Evolutionary conservation across 2,797 vertebrate species (phyloP), one percentile per base, ranked within the genome.

Genomic region (Sandelia bainsii): DNA sequence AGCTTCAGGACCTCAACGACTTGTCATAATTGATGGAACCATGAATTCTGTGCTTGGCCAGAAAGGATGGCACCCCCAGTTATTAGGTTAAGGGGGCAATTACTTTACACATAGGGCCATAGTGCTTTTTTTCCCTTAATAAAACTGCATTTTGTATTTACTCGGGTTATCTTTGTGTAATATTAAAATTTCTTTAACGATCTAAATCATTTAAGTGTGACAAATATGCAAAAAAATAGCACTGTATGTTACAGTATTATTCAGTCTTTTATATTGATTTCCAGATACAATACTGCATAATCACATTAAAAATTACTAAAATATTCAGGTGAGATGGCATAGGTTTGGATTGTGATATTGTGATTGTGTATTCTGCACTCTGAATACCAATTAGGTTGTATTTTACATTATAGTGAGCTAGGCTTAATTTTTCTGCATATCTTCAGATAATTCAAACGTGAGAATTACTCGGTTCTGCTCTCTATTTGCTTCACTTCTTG

Each of bases 371-470:
- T 75, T 69, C 8, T 69, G 68, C 62, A 58, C 59, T 87, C 71
- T 83, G 75, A 91, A 89, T 84, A 71, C 58, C 62, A 86, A 75
- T 79, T 64, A 56, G 62, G 57, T 67, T 66, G 62, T 68, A 76
- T 79, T 66, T 69, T 80, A 56, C 62, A 54, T 82, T 62, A 82
- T 46, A 67, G 70, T 9, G 58, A 75, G 37, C 72, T 2, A 3
- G 56, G 51, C 57, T 87, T 84, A n/a, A 80, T 82, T 88, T 74
- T 34, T 23, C 59, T 37, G 32, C 59, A 62, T 70, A 71, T 89
- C 78, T 81, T 44, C 71, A 81, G 77, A 86, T 84, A 77, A 89
- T 89, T 87, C 60, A 82, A 69, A 87, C 79, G 60, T 57, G 44
- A 78, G 72, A 88, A 84, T 88, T 63, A 77, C 69, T 77, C 68